phyloP scores from a whole-genome alignment of 1,140 invertebrate species.

The Drosophila nigrodunni region DNA sequence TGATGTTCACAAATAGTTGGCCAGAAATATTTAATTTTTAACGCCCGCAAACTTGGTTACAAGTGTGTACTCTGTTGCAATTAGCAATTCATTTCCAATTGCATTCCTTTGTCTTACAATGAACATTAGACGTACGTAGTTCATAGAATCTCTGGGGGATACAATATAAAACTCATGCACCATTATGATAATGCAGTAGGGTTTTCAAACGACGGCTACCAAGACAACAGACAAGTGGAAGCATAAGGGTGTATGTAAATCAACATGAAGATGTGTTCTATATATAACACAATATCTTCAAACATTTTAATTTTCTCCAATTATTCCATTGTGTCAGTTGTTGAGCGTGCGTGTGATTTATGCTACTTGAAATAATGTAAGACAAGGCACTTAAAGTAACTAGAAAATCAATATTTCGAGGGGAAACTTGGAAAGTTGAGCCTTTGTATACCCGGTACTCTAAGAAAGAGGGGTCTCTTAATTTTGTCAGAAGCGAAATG shows the following conservation, averaged over 20 bases:
- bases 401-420: constrained; percentile 10
- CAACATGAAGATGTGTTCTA: constrained; percentile 9
- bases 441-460: no score
- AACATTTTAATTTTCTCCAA: constrained; percentile 73
- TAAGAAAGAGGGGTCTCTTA: no score
- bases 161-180: background rate
- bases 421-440: constrained; percentile 1
- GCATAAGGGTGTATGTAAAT: background rate
- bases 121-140: background rate
- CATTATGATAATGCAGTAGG: constrained; percentile 17
- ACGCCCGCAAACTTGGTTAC: constrained; percentile 42
- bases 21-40: constrained; percentile 60
- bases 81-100: constrained; percentile 32
- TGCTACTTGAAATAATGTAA: constrained; percentile 63
- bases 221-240: background rate
- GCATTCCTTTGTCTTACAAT: constrained; percentile 2
- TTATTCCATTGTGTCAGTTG: constrained; percentile 71
- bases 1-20: constrained; percentile 68
- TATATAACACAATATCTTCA: constrained; percentile 18
- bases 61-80: constrained; percentile 23
- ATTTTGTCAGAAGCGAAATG: no score
- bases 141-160: background rate
- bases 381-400: constrained; percentile 60
- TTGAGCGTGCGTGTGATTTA: constrained; percentile 71
- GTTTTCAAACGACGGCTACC: constrained; percentile 13